Base-by-base conservation (phyloP, 2,888 invertebrate species). In the Melinaea marsaeus region DNA sequence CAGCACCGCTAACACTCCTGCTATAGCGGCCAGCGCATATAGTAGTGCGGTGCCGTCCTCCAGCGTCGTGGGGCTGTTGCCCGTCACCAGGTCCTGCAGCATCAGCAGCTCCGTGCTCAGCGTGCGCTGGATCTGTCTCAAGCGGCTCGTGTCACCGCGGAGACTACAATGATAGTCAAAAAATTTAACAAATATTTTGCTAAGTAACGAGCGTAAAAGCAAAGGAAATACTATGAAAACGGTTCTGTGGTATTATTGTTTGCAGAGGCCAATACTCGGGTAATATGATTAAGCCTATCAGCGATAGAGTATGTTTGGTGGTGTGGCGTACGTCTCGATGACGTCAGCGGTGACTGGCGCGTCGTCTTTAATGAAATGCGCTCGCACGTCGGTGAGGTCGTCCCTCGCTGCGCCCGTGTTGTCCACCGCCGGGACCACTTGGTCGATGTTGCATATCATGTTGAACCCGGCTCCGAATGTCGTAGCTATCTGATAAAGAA, bases 401-500 rank as follows among this genome's bases (percentile, higher is more conserved):
- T 81, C 82, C 3, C 79, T 73, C 2, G 86, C 78, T 9, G 81
- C 75, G 56, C 91, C 91, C 58, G 70, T 71, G 34, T 67, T 67
- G 74, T 88, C 81, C 13, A 74, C 80, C 42, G 83, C 82, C 1
- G 84, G 85, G 55, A 86, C 75, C 61, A 92, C 87, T 63, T 90
- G 87, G 79, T 94, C 93, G 65, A 93, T 90, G 78, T 92, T 92
- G 77, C 94, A 94, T 51, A 82, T 85, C 84, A 92, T 92, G 35
- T 74, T 74, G 78, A 93, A 92, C 3, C 85, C 84, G 2, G 79
- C 71, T 34, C 87, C 79, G 70, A 94, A 92, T 7, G 92, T 89
- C 22, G 85, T 73, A 32, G 88, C 88, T 59, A 94, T 88, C 94
- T 94, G 77, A 42, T 9, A 42, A 22, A 22, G 22, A 22, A 22